Percentiles rank a stretch among this genome's conserved stretches.
These are phyloP conservation scores for Pomatostomus ruficeps DNA, from an alignment of 2,113 vertebrate genomes.

Conservation along the genomic window DNA sequence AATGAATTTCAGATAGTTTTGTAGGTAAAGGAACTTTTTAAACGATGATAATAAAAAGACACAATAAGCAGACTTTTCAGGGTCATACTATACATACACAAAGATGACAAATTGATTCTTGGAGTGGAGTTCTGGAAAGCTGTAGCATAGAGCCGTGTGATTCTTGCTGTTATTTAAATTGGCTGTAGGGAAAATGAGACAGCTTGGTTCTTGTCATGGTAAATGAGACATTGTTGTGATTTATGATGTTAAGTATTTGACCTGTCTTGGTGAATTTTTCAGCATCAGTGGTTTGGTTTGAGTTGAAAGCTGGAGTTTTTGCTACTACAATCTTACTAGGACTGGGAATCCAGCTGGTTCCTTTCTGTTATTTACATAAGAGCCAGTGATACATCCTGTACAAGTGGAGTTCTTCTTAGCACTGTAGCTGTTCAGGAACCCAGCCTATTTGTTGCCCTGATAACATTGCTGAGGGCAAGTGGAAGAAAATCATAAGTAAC, in stretches of 20 bases:
- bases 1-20: not conserved
- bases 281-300: not conserved
- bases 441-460: not conserved
- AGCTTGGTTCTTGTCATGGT: not conserved
- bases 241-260: not conserved
- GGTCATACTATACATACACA: not conserved
- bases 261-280: not conserved
- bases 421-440: not conserved
- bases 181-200: not conserved
- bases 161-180: conserved; percentile 7
- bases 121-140: not conserved
- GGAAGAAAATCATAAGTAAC: not conserved
- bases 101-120: not conserved
- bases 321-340: not conserved
- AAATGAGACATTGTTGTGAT: not conserved
- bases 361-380: not conserved
- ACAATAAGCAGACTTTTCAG: not conserved
- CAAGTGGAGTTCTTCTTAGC: not conserved
- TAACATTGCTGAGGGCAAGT: not conserved
- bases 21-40: not conserved
- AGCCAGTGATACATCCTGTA: not conserved
- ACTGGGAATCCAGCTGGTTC: not conserved
- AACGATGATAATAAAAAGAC: not conserved
- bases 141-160: not conserved
- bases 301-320: not conserved